Base-by-base conservation (phyloP, 2,113 vertebrate genomes). In the Lampris incognitus region DNA sequence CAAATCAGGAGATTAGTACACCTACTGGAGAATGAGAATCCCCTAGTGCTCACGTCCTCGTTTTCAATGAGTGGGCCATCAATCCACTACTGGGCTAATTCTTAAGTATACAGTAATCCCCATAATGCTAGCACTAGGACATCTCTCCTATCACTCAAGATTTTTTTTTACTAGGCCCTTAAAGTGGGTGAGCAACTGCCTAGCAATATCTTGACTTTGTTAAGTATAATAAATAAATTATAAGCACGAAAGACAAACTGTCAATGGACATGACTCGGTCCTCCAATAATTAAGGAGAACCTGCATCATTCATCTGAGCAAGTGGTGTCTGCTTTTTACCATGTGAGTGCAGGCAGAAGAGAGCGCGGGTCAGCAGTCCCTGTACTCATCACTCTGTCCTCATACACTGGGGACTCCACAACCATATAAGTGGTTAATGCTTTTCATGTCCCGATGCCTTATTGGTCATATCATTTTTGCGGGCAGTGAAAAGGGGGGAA, bases 111-210 rank as follows among this genome's bases (percentile, higher is more conserved):
- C 38, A 48, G 49, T 86, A 71, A 86, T 85, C 82, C 46, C 51
- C 62, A 73, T 80, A 84, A 79, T 57, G 41, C 38, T 54, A 65
- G 67, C 24, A 56, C 40, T 68, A 72, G 79, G 66, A 86, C 69
- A 66, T 62, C 68, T 79, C 39, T 67, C 51, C 58, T 55, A 72
- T 69, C 69, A 59, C 24, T 6, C 61, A 64, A 48, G 44, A 70
- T 65, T 66, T 76, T 83, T 69, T 66, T 63, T 24, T 24, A 24
- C 66, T 52, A 42, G 74, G 72, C 60, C 49, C 40, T 64, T 13
- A 68, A 57, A 69, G 56, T 81, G 74, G 39, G 63, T 49, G 61
- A 89, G 76, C 88, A 91, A 86, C 86, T 89, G 87, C 70, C 73
- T 86, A 78, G 70, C 73, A 86, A 87, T 88, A 84, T 69, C 70